Conservation (phyloP, 2,113 vertebrate genomes). For the Gobio gobio region DNA sequence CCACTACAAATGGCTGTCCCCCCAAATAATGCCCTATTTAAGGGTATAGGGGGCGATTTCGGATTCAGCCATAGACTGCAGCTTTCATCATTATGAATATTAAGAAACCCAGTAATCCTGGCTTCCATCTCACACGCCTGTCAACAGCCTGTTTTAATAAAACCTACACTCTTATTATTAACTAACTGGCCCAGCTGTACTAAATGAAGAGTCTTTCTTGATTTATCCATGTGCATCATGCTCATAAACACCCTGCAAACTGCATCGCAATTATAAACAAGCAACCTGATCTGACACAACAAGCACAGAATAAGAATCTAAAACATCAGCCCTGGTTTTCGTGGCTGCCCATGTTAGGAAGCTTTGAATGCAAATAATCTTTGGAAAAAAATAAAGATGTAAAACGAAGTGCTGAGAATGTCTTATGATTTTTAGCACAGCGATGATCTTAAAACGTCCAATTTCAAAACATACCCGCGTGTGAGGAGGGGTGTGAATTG, state of each 20-base stretch:
- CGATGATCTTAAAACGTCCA: neutral
- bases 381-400: neutral
- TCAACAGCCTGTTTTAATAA: neutral
- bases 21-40: too few species aligned
- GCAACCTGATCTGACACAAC: neutral
- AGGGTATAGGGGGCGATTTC: too few species aligned
- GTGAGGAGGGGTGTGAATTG: neutral
- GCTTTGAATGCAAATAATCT: neutral
- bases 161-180: neutral
- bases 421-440: neutral
- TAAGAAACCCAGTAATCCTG: neutral
- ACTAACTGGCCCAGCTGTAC: neutral
- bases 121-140: neutral
- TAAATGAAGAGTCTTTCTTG: neutral
- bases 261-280: neutral
- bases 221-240: neutral
- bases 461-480: neutral
- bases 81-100: neutral
- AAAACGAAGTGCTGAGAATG: neutral
- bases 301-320: neutral
- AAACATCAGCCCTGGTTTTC: neutral
- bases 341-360: neutral
- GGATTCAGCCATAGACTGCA: neutral
- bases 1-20: too few species aligned
- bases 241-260: neutral